Evolutionary conservation across 2,888 invertebrate genomes (phyloP), one percentile per base, ranked within the genome.

Genomic region (Synergus japonicus): DNA sequence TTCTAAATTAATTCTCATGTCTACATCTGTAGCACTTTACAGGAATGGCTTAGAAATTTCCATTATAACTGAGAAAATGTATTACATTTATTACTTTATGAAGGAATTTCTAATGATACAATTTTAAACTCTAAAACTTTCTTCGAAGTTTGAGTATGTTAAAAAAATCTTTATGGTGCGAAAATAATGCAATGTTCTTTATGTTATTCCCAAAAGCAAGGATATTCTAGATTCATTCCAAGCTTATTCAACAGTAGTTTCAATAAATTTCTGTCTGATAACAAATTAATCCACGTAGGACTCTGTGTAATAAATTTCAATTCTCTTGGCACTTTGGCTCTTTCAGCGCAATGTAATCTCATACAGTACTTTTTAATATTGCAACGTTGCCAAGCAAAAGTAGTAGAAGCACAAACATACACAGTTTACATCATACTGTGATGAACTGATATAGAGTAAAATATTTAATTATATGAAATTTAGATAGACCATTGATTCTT

Each of bases 311-410:
- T 65, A 65, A 37, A 65, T 65, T 65, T 15, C 15, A 41, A 65
- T 65, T 41, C 65, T 65, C 41, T 41, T 65, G 65, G n/a, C 41
- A 66, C 66, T n/a, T 43, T 66, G 43, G 66, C 43, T 66, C 66
- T 43, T 66, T 66, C 41, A 66, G n/a, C 66, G 43, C 66, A 66
- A 66, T 66, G 66, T 66, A 66, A 66, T 66, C 66, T 66, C 66
- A 66, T 43, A n/a, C 43, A 66, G 15, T n/a, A 66, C n/a, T 43
- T 43, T 43, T 66, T 66, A 66, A 66, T 43, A 66, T n/a, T 66
- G n/a, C 43, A 43, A 43, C 66, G 43, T 18, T 66, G 66, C 66
- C 66, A 66, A 66, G 66, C 4, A 66, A 10, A 66, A n/a, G 43
- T 43, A 1, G n/a, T 43, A 1, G n/a, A 43, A 66, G 43, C n/a